phyloP scores from a whole-genome alignment of 2,113 vertebrate species.

The Catagonus wagneri region DNA sequence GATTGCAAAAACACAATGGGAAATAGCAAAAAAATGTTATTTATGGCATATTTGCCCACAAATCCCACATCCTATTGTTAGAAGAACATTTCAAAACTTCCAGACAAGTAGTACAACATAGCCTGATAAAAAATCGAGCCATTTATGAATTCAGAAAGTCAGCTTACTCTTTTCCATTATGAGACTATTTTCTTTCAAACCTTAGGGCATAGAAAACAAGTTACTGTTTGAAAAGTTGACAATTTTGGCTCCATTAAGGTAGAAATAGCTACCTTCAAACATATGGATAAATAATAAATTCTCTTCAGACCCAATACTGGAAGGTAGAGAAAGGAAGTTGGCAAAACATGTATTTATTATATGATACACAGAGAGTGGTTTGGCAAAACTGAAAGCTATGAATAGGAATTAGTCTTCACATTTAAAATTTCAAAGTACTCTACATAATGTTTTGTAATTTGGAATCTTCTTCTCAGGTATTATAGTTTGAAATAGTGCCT shows the following conservation, averaged over 20 bases:
- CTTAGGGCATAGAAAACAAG: constrained; percentile 76
- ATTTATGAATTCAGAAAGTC: constrained; percentile 75
- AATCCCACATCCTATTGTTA: constrained; percentile 41
- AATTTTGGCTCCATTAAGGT: constrained; percentile 76
- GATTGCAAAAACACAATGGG: background rate
- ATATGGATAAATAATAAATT: constrained; percentile 81
- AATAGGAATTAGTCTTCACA: constrained; percentile 53
- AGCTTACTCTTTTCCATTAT: constrained; percentile 72
- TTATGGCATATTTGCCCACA: constrained; percentile 49
- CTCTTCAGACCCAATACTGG: constrained; percentile 70
- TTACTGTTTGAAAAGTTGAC: constrained; percentile 77
- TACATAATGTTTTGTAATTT: constrained; percentile 32
- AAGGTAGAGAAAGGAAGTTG: constrained; percentile 63
- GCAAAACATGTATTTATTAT: constrained; percentile 73
- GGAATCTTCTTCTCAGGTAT: constrained; percentile 46
- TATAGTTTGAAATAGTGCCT: constrained; percentile 18
- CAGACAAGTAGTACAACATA: constrained; percentile 4
- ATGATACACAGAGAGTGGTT: constrained; percentile 28
- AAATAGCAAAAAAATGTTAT: constrained; percentile 39
- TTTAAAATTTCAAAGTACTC: constrained; percentile 59
- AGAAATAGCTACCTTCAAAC: constrained; percentile 69
- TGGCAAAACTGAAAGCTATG: constrained; percentile 57
- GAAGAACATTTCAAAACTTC: background rate
- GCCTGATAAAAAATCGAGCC: constrained; percentile 12
- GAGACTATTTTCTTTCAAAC: constrained; percentile 75